phyloP scores from a whole-genome alignment of 2,113 vertebrate species.

The Melanocharis versteri region DNA sequence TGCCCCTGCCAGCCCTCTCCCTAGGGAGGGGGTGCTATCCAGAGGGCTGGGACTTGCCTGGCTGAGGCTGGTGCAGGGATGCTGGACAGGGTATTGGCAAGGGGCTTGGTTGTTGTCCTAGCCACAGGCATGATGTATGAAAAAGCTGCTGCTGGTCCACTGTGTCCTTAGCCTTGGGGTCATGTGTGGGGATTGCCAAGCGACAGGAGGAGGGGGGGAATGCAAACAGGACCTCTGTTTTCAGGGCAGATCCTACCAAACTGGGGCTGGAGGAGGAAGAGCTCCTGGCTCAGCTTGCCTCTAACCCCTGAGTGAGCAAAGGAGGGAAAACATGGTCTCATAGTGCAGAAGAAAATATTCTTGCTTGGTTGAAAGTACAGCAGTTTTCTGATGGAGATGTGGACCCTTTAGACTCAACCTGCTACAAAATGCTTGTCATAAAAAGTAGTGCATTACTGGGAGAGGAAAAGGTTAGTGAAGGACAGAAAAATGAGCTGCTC shows the following conservation, averaged over 20 bases:
- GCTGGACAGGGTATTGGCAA: not conserved
- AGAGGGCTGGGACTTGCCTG: not conserved
- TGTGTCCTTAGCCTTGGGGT: not conserved
- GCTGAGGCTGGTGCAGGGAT: not conserved
- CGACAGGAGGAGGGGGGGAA: not conserved
- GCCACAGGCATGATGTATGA: rapidly evolving
- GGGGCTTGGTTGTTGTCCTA: not conserved
- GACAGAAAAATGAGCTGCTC: not conserved
- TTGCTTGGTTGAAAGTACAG: not conserved
- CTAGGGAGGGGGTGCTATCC: not conserved
- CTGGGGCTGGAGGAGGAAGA: not conserved
- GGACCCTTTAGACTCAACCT: not conserved
- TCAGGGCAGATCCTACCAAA: not conserved
- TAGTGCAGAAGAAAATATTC: not conserved
- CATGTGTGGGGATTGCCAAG: rapidly evolving
- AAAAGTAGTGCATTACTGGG: not conserved
- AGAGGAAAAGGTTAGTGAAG: not conserved
- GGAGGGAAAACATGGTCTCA: not conserved
- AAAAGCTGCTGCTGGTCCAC: not conserved
- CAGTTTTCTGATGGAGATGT: not conserved
- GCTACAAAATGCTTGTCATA: not conserved
- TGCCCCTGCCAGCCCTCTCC: not conserved
- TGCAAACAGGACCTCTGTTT: not conserved
- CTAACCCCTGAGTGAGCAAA: not conserved
- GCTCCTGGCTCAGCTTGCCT: not conserved